These are phyloP conservation scores for Tokudaia muenninki DNA, from an alignment of 2,797 vertebrate species.

Conservation along the genomic window DNA sequence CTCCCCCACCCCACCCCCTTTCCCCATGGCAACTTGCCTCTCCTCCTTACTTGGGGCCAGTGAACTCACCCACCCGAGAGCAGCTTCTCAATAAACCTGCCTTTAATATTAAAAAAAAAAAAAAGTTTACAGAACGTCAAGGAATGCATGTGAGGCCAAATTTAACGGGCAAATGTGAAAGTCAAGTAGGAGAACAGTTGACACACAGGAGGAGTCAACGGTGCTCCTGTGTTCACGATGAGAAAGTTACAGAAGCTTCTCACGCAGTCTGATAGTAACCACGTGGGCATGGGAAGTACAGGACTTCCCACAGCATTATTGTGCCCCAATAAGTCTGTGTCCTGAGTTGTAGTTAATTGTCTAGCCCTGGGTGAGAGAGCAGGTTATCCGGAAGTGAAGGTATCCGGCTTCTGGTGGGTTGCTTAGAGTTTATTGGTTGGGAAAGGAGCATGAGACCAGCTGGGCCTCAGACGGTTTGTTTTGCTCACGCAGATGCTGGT, in stretches of 20 bases:
- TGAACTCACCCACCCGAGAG: background rate
- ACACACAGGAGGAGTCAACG: background rate
- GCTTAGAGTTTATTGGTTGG: background rate
- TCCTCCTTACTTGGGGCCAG: background rate
- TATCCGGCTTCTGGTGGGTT: background rate
- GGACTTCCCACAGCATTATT: background rate
- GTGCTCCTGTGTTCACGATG: background rate
- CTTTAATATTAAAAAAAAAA: background rate
- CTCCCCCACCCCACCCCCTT: too few relatives aligned
- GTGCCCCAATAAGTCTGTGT: background rate
- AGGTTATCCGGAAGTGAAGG: background rate
- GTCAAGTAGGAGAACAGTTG: background rate
- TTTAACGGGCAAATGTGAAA: background rate
- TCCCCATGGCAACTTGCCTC: too few relatives aligned
- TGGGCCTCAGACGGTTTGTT: background rate
- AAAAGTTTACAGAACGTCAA: background rate
- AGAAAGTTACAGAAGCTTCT: background rate
- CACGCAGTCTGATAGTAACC: background rate
- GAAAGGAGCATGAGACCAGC: background rate
- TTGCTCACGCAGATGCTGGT: constrained; percentile 91
- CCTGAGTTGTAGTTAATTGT: constrained; percentile 18
- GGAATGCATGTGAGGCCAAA: constrained; percentile 30
- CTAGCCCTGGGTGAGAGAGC: background rate
- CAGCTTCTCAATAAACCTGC: background rate
- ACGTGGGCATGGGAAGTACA: background rate